phyloP scores from a whole-genome alignment of 2,797 vertebrate species.

The Nannoperca australis region DNA sequence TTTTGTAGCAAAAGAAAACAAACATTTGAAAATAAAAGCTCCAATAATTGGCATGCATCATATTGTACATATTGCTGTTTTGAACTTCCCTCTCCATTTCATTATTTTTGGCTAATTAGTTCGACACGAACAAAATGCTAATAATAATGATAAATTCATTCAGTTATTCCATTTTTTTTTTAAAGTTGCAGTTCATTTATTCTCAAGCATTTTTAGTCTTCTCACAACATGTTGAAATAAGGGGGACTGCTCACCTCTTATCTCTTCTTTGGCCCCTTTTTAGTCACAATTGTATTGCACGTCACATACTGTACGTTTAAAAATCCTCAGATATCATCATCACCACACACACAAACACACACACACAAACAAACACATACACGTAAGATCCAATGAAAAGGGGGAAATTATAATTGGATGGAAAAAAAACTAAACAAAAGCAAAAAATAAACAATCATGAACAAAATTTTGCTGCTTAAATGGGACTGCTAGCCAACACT shows the following conservation, averaged over 20 bases:
- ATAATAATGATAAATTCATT: constrained; percentile 34
- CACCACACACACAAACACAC: constrained; percentile 41
- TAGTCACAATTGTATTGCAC: constrained; percentile 21
- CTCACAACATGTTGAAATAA: neutral
- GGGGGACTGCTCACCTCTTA: constrained; percentile 31
- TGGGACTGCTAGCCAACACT: constrained; percentile 94
- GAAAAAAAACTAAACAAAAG: constrained; percentile 34
- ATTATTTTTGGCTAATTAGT: constrained; percentile 39
- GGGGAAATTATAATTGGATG: constrained; percentile 61
- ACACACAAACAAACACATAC: no score
- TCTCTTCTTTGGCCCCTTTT: constrained; percentile 37
- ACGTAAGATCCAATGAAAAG: constrained; percentile 68
- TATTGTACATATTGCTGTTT: constrained; percentile 71
- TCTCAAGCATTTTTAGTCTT: constrained; percentile 18
- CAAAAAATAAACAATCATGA: constrained; percentile 70
- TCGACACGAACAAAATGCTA: constrained; percentile 55
- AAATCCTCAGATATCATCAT: constrained; percentile 31
- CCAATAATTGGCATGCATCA: constrained; percentile 80
- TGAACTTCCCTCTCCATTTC: constrained; percentile 54
- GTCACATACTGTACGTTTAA: constrained; percentile 38
- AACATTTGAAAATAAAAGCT: constrained; percentile 48
- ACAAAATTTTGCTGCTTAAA: constrained; percentile 88
- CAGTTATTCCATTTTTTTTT: constrained; percentile 23
- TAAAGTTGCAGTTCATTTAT: constrained; percentile 15
- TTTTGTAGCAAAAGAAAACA: constrained; percentile 63